These are phyloP conservation scores for Sphenopsis melanotis DNA, from an alignment of 2,797 vertebrate species.

Conservation along the genomic window DNA sequence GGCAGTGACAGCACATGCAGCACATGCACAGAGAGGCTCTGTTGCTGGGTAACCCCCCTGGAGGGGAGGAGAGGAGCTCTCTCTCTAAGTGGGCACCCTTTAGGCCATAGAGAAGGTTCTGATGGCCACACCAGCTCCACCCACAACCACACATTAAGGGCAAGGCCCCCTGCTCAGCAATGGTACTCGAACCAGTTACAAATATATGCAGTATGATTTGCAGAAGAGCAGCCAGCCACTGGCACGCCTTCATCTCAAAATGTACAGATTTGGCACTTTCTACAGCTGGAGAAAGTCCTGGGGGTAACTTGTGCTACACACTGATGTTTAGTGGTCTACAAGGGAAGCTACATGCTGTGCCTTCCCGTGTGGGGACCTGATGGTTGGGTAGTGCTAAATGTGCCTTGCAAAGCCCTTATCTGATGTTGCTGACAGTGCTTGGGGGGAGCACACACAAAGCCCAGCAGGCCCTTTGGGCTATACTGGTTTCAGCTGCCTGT, in stretches of 20 bases:
- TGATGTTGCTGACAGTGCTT: neutral
- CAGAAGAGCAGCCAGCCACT: neutral
- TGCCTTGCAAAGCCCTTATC: neutral
- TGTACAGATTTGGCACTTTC: neutral
- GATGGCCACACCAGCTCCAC: neutral
- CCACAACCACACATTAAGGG: neutral
- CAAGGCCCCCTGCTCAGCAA: neutral
- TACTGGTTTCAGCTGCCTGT: neutral
- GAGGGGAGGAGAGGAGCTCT: neutral
- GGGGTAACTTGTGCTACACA: neutral
- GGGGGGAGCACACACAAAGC: neutral
- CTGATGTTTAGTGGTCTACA: neutral
- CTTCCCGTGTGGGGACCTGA: rapidly evolving
- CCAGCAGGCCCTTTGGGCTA: rapidly evolving
- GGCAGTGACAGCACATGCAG: neutral
- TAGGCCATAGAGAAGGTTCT: neutral
- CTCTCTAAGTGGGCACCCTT: neutral
- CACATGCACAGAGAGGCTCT: neutral
- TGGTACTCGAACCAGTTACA: neutral
- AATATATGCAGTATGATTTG: rapidly evolving
- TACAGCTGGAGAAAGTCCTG: neutral
- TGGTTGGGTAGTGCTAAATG: neutral
- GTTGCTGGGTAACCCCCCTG: neutral
- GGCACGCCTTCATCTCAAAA: neutral
- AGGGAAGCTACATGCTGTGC: neutral